A percentile compares a stretch with the other conserved stretches of the same genome.
phyloP scores from a whole-genome alignment of 1,140 invertebrate genomes.

The Drusus annulatus region DNA sequence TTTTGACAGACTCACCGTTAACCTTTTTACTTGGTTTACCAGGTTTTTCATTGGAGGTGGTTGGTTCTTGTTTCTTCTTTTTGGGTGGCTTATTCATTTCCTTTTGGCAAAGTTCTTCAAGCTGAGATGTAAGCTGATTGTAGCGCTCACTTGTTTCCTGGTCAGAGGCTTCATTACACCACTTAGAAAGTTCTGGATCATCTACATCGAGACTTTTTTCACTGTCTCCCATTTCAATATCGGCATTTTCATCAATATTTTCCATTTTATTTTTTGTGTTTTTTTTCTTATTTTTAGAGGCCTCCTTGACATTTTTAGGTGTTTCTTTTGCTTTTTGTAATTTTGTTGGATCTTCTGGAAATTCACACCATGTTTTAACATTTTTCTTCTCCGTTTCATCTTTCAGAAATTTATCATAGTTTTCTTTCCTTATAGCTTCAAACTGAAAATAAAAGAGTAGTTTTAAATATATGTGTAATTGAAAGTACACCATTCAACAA shows the following conservation, averaged over 20 bases:
- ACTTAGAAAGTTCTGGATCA: conserved; percentile 52
- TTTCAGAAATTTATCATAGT: conserved; percentile 72
- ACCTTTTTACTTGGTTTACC: background rate
- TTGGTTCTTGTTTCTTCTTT: conserved; percentile 49
- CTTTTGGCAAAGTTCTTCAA: conserved; percentile 58
- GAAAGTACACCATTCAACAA: too few relatives aligned
- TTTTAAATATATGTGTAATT: too few relatives aligned
- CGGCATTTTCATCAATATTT: conserved; percentile 36
- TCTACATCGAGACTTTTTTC: conserved; percentile 55
- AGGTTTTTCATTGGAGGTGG: background rate
- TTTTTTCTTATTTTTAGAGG: conserved; percentile 59
- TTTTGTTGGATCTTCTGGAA: conserved; percentile 58
- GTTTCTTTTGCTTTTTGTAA: conserved; percentile 43
- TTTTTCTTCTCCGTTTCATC: conserved; percentile 68
- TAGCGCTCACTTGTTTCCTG: conserved; percentile 54
- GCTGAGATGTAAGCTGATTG: conserved; percentile 50
- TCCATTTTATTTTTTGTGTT: conserved; percentile 48
- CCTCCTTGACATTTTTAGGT: conserved; percentile 46
- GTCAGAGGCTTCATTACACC: conserved; percentile 51
- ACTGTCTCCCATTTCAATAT: conserved; percentile 57
- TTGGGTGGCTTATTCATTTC: conserved; percentile 44
- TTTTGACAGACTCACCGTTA: background rate
- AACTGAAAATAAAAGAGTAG: conserved; percentile 60
- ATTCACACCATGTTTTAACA: conserved; percentile 72
- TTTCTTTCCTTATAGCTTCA: conserved; percentile 69